A percentile compares a stretch with the other conserved stretches of the same genome.
Conservation (phyloP, 2,888 invertebrate genomes). For the Torymus auratus region DNA sequence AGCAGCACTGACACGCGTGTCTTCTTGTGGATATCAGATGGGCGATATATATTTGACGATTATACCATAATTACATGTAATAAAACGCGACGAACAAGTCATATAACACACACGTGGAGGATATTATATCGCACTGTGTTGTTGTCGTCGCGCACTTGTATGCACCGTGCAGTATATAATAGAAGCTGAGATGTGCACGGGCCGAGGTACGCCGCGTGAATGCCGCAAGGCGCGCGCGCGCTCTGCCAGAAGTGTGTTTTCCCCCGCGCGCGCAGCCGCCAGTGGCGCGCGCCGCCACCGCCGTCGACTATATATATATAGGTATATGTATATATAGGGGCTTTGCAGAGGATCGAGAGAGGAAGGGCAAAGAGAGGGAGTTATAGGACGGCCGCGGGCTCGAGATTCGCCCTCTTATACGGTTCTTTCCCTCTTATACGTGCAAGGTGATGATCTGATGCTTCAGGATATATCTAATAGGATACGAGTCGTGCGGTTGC, state of each 20-base stretch:
- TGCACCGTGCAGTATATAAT: too few relatives aligned
- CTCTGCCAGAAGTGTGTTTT: constrained; percentile 58
- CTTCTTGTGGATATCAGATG: too few relatives aligned
- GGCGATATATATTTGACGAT: too few relatives aligned
- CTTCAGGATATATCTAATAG: too few relatives aligned
- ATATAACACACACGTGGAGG: not conserved
- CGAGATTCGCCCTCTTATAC: constrained; percentile 15
- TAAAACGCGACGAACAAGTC: not conserved
- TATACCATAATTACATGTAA: too few relatives aligned
- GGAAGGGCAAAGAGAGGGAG: not conserved
- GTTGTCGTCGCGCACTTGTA: too few relatives aligned
- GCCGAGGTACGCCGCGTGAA: constrained; percentile 74
- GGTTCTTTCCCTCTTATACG: too few relatives aligned
- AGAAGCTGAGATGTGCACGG: constrained; percentile 66
- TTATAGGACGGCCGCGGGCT: constrained; percentile 10
- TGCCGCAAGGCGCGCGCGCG: constrained; percentile 68
- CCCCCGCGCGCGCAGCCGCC: constrained; percentile 14
- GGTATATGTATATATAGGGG: constrained; percentile 33
- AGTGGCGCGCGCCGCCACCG: constrained; percentile 60
- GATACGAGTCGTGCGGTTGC: too few relatives aligned
- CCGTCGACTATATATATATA: too few relatives aligned
- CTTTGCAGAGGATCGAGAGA: constrained; percentile 6
- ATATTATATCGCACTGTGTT: not conserved
- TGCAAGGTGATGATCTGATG: too few relatives aligned
- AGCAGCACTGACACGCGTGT: too few relatives aligned